Conservation (phyloP, 2,113 vertebrate genomes). For the Hippolais icterina region DNA sequence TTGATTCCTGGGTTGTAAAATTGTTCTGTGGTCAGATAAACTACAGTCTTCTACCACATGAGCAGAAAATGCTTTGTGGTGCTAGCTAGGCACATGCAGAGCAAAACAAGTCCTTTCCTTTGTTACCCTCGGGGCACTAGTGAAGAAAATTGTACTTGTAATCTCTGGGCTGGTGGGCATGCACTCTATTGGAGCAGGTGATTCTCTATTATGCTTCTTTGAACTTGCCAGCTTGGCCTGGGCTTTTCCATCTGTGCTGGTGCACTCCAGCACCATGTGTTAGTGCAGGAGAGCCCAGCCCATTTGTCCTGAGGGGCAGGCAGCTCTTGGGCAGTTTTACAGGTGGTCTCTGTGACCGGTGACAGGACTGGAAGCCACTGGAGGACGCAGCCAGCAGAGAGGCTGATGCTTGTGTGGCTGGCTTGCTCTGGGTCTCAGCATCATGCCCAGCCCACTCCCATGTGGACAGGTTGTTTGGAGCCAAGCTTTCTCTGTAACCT, state of each 20-base stretch:
- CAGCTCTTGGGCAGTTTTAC: background rate
- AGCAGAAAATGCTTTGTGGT: background rate
- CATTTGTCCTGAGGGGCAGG: background rate
- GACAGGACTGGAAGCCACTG: background rate
- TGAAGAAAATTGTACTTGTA: background rate
- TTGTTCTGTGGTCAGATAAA: background rate
- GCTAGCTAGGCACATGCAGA: background rate
- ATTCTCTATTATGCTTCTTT: background rate
- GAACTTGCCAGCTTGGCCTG: background rate
- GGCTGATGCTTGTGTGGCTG: background rate
- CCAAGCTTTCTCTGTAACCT: background rate
- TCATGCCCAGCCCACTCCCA: background rate
- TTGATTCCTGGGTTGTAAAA: slow-evolving; percentile 31
- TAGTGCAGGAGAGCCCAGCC: background rate
- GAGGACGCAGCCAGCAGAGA: background rate
- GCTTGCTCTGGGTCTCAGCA: background rate
- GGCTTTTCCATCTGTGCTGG: background rate
- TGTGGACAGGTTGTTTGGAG: background rate
- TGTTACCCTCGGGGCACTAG: background rate
- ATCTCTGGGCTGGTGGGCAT: background rate
- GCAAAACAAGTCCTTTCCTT: background rate
- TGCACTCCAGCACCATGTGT: rapidly evolving
- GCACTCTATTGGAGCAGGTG: background rate
- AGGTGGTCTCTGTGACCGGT: background rate
- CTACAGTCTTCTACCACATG: background rate